Evolutionary conservation across 2,888 invertebrate genomes (phyloP), one percentile per base, ranked within the genome.

Genomic region (Neocrepidodera transversa): DNA sequence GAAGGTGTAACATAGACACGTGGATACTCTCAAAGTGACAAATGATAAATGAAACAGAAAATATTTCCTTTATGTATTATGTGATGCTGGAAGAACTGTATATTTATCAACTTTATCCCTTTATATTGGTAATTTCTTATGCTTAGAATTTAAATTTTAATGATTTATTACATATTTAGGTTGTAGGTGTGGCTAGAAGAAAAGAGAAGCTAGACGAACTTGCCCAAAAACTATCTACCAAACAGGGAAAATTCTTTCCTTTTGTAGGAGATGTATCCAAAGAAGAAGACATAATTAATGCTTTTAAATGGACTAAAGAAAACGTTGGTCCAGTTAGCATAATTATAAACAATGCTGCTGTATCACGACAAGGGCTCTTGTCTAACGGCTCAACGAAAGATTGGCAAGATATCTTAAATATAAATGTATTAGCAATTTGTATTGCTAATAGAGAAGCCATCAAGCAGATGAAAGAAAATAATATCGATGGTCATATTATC

Each of bases 331-430:
- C 73, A 1, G 69, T 78, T 10, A 72, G 76, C 45, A 71, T 79
- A 28, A 65, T 79, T 17, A 69, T 80, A 2, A 80, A 80, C 58
- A 79, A 79, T 58, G 79, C 79, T 10, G 80, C 77, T 6, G 2
- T 73, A 3, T 2, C 53, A 0, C 55, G 48, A 18, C 2, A 47
- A 0, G 68, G 64, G 5, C 58, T 55, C 20, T 60, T 77, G 14
- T 58, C 62, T 17, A 69, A 75, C 67, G 66, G 64, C 1, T 49
- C 63, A 17, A 61, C 66, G 1, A 62, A 65, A 32, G 42, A 38
- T 1, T 71, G 67, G 70, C 54, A 51, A 18, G 35, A 62, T 16
- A 43, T 59, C 16, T 30, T 67, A 3, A 60, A 66, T 47, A 53
- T 63, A 1, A 65, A 67, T 20, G 58, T 67, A 2, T 17, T 67